A percentile compares a stretch with the other conserved stretches of the same genome.
These are phyloP conservation scores for Chrysomela aeneicollis DNA, from an alignment of 2,888 invertebrate genomes.

Conservation along the genomic window DNA sequence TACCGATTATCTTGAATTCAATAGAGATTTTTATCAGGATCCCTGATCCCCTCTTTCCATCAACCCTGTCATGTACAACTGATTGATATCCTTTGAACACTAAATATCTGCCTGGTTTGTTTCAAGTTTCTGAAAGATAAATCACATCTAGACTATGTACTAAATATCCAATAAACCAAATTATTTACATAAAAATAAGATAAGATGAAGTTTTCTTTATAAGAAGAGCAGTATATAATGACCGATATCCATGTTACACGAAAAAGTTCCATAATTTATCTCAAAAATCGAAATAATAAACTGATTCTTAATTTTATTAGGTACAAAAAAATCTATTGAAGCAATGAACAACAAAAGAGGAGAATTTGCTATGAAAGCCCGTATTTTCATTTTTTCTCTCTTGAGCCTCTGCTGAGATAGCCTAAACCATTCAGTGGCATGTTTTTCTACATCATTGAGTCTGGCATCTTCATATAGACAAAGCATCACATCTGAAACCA, in stretches of 20 bases:
- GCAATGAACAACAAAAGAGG: no score
- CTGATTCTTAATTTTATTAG: no score
- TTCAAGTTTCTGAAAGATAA: constrained; percentile 5
- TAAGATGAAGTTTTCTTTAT: no score
- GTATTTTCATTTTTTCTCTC: neutral
- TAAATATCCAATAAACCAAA: no score
- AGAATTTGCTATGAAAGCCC: no score
- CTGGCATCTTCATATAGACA: neutral
- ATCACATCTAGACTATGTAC: no score
- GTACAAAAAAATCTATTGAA: no score
- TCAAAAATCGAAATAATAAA: no score
- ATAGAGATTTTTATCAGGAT: neutral
- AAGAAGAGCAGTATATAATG: no score
- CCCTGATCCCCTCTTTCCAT: constrained; percentile 15
- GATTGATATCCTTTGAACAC: neutral
- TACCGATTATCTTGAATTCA: neutral
- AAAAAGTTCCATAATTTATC: no score
- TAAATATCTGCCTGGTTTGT: neutral
- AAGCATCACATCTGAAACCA: neutral
- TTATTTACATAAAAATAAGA: no score
- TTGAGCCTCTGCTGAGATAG: neutral
- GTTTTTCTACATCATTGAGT: neutral
- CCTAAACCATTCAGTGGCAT: neutral
- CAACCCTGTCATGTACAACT: neutral
- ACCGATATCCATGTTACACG: no score